Evolutionary conservation across 2,113 vertebrate genomes (phyloP), one percentile per base, ranked within the genome.

Genomic region (Trinectes maculatus): DNA sequence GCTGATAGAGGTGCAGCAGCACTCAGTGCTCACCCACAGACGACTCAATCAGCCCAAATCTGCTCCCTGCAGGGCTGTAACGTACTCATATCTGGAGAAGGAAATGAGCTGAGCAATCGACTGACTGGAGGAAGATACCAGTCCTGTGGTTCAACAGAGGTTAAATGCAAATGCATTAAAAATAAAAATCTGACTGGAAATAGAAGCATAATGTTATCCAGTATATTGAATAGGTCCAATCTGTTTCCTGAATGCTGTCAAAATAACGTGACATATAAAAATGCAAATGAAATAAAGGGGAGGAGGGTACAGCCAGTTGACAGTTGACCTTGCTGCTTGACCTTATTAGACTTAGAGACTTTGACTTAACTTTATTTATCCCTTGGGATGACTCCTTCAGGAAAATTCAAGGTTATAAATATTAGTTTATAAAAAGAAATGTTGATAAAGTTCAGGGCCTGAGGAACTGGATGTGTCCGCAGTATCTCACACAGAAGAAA

Each of bases 101-200:
- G 83, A 82, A 85, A 88, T 83, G 71, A 89, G 83, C 64, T n/a
- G n/a, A n/a, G 83, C 80, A 85, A 88, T 83, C 56, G 49, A 69
- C 39, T 34, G 47, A 8, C 1, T 46, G 55, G 26, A 31, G 70
- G 34, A 53, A 55, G 40, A 75, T 69, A 74, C 19, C 16, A 3
- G 8, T 2, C 9, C n/a, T 13, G 15, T 12, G 42, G 31, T 6
- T 34, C 56, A 13, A 13, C 13, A 24, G 3, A 55, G 56, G 8
- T 25, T 47, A 2, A 24, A 39, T 37, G 28, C 37, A 22, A 33
- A 69, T 42, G 73, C 37, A 24, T 70, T 53, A 58, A 33, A 74
- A 52, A 44, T 54, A 26, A 5, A 22, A 34, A 83, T 74, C 65
- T 74, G 64, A 66, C 65, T 37, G 40, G 47, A 59, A 40, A 43